phyloP scores from a whole-genome alignment of 2,888 invertebrate genomes.

The Peribatodes rhomboidaria region DNA sequence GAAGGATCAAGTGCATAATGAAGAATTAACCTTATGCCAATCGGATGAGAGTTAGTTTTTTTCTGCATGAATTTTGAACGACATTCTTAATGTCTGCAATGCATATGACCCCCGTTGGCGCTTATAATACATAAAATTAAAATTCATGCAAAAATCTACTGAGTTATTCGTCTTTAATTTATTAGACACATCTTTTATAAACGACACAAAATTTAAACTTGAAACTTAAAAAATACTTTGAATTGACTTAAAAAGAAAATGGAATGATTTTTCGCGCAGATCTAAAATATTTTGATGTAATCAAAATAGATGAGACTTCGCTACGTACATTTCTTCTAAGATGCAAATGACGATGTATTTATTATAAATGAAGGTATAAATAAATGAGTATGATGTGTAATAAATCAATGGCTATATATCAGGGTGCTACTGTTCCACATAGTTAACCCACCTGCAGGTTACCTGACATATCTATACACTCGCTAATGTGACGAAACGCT shows the following conservation, averaged over 20 bases:
- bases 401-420: slow-evolving; percentile 21
- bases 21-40: slow-evolving; percentile 24
- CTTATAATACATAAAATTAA: slow-evolving; percentile 10
- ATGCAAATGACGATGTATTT: background rate
- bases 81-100: slow-evolving; percentile 20
- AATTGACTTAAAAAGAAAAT: background rate
- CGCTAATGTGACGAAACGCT: slow-evolving; percentile 40
- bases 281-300: too few species aligned
- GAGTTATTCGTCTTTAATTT: slow-evolving; percentile 10
- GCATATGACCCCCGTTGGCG: slow-evolving; percentile 31
- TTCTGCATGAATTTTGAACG: background rate
- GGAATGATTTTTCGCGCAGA: too few species aligned
- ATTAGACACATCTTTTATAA: slow-evolving; percentile 25
- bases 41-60: background rate
- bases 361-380: background rate
- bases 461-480: slow-evolving; percentile 43
- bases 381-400: slow-evolving; percentile 27
- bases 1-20: slow-evolving; percentile 58
- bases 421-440: slow-evolving; percentile 8
- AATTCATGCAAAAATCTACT: slow-evolving; percentile 23
- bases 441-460: slow-evolving; percentile 46
- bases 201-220: background rate
- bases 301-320: background rate
- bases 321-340: background rate
- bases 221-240: background rate